These are phyloP conservation scores for pig (Sus scrofa) DNA, from an alignment of 2,113 vertebrate species.

Conservation along the genomic window DNA sequence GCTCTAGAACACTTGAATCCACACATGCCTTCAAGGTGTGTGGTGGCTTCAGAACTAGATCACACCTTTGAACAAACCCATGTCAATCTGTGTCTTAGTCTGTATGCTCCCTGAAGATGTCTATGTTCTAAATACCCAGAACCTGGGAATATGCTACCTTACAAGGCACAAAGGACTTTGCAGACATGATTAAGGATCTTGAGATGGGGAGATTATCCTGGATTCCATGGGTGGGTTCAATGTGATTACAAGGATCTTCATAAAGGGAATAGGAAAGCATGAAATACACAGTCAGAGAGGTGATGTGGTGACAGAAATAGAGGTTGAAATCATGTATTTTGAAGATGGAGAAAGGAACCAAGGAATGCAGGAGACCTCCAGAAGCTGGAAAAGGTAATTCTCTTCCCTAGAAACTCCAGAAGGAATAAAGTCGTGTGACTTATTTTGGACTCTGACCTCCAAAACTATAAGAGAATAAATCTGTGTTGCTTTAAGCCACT, in stretches of 20 bases:
- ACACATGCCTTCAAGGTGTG: neutral
- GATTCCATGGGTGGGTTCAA: neutral
- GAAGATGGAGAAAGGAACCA: slow-evolving; percentile 1
- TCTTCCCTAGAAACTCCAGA: slow-evolving; percentile 21
- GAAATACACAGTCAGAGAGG: neutral
- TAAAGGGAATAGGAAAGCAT: neutral
- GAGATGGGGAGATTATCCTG: slow-evolving; percentile 2
- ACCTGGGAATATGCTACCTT: neutral
- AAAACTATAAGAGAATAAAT: neutral
- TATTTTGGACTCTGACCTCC: slow-evolving; percentile 20
- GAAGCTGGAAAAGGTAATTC: slow-evolving; percentile 9
- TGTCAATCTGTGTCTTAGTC: neutral
- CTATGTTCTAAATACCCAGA: neutral
- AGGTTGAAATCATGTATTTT: neutral
- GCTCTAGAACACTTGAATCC: neutral
- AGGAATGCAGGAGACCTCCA: neutral
- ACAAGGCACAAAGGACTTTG: neutral
- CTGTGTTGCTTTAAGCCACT: neutral
- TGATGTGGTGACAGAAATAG: neutral
- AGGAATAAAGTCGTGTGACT: neutral
- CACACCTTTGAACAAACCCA: neutral
- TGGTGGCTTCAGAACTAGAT: neutral
- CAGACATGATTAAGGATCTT: neutral
- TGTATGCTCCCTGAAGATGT: neutral
- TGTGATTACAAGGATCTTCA: neutral